Percentiles rank a stretch among this genome's conserved stretches.
These are phyloP conservation scores for Anthopleura sola DNA, from an alignment of 64 coral and sea anemone genomes.

Conservation along the genomic window DNA sequence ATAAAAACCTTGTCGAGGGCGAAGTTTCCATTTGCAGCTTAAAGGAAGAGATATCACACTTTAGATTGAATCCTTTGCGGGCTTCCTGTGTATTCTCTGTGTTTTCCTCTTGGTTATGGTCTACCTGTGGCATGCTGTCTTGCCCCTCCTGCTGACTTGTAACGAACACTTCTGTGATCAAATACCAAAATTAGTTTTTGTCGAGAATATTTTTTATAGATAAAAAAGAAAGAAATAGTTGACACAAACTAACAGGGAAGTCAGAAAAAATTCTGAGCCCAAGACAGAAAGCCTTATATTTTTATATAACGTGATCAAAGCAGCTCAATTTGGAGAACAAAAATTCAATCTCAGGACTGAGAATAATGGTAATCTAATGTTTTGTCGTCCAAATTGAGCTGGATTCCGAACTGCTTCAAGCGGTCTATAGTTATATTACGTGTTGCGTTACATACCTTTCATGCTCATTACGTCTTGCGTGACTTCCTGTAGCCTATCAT, in stretches of 20 bases:
- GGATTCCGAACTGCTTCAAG: no score
- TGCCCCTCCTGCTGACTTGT: background rate
- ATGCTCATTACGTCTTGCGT: conserved; percentile 48
- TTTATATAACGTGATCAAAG: no score
- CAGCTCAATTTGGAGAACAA: no score
- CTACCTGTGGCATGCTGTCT: background rate
- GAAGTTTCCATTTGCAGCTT: conserved; percentile 82
- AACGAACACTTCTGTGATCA: background rate
- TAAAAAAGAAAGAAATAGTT: no score
- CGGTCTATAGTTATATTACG: no score
- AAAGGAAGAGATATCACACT: conserved; percentile 58
- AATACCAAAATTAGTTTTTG: background rate
- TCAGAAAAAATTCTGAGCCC: no score
- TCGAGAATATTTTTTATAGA: no score
- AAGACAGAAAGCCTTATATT: no score
- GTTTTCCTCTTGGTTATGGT: background rate
- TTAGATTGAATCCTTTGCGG: background rate
- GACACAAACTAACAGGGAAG: no score
- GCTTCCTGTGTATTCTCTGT: background rate
- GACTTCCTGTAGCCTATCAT: conserved; percentile 77
- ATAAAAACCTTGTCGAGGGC: conserved; percentile 63
- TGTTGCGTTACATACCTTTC: conserved; percentile 34
- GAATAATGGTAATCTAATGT: no score
- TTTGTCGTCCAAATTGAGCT: no score
- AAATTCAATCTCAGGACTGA: no score